Conservation (phyloP, 2,888 invertebrate genomes). For the Tortrix viridana region DNA sequence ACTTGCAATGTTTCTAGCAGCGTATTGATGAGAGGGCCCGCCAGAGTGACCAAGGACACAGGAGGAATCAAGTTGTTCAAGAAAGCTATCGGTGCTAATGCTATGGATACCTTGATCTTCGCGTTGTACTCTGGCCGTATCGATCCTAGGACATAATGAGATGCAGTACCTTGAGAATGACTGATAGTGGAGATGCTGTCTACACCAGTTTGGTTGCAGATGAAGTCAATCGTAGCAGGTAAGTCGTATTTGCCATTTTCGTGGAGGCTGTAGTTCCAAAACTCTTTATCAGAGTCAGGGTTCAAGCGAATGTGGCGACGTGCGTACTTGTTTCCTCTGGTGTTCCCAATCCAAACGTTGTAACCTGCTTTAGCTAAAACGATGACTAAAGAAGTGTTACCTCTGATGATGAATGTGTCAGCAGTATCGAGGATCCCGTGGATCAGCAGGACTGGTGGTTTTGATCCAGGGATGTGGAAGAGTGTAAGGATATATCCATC, state of each 20-base stretch:
- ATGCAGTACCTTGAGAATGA: conserved; percentile 88
- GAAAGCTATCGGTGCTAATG: conserved; percentile 42
- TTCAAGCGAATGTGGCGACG: conserved; percentile 78
- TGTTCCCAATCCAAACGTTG: conserved; percentile 74
- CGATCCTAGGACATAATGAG: conserved; percentile 82
- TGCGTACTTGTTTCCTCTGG: conserved; percentile 86
- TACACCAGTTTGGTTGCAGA: conserved; percentile 69
- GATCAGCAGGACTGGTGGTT: conserved; percentile 59
- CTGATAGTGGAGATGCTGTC: conserved; percentile 86
- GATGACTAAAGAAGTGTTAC: conserved; percentile 57
- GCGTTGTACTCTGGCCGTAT: conserved; percentile 83
- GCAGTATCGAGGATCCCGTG: conserved; percentile 64
- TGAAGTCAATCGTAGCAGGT: conserved; percentile 84
- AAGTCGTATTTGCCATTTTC: conserved; percentile 89
- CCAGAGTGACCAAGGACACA: neutral
- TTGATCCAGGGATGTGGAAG: conserved; percentile 47
- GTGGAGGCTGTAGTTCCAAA: conserved; percentile 86
- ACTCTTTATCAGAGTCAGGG: conserved; percentile 64
- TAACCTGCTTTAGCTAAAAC: conserved; percentile 80
- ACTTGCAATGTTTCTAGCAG: neutral
- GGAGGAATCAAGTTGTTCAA: conserved; percentile 1
- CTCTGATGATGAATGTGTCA: conserved; percentile 64
- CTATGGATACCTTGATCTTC: conserved; percentile 80
- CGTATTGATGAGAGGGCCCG: neutral
- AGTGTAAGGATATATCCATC: conserved; percentile 50